Conservation (phyloP, 1,140 invertebrate species). For the Pseudachorutes palmiensis region DNA sequence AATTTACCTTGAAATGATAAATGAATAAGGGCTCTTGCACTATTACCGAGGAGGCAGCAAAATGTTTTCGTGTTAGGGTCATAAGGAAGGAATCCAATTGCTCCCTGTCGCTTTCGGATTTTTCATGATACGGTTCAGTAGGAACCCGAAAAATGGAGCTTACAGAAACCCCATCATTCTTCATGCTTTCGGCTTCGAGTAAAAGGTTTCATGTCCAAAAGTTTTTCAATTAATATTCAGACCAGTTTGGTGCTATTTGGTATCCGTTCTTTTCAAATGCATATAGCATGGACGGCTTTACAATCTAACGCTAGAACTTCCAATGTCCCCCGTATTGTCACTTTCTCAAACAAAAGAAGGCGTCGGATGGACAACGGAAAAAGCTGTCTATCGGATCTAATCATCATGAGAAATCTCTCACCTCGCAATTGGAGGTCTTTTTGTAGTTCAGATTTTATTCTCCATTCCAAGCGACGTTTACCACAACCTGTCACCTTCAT, state of each 20-base stretch:
- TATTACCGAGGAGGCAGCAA: background rate
- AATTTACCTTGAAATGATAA: background rate
- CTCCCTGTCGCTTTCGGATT: background rate
- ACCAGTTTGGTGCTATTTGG: no score
- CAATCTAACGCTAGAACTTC: no score
- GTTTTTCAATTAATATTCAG: no score
- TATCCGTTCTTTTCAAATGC: no score
- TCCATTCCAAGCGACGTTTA: background rate
- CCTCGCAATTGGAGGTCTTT: conserved; percentile 31
- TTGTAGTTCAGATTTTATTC: conserved; percentile 11
- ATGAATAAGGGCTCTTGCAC: background rate
- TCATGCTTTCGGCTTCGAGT: no score
- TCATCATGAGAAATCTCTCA: conserved; percentile 23
- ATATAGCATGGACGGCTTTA: conserved; percentile 1
- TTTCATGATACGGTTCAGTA: background rate
- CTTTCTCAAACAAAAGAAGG: no score
- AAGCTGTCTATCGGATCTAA: conserved; percentile 10
- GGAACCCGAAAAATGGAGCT: background rate
- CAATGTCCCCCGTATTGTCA: no score
- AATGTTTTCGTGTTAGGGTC: background rate
- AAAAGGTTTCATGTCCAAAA: no score
- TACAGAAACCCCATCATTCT: background rate
- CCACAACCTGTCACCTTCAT: background rate
- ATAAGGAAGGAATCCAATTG: background rate
- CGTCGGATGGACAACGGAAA: conserved; percentile 7